phyloP scores from a whole-genome alignment of 2,113 vertebrate species.

The Archocentrus centrarchus region DNA sequence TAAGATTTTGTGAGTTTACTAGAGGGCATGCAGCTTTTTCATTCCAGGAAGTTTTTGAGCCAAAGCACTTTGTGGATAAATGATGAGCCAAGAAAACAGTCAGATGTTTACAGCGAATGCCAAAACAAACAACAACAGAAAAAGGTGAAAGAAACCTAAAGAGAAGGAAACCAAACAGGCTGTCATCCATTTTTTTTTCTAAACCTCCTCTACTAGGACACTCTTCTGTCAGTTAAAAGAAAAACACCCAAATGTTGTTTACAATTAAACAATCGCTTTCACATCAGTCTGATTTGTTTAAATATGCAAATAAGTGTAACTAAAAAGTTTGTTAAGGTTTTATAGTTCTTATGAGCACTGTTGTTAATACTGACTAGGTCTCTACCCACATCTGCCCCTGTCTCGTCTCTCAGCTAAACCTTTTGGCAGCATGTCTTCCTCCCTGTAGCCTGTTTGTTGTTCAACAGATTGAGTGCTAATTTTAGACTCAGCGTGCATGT shows the following conservation, averaged over 20 bases:
- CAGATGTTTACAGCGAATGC: background rate
- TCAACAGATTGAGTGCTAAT: conserved; percentile 68
- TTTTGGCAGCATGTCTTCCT: conserved; percentile 59
- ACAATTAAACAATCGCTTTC: background rate
- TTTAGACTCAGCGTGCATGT: conserved; percentile 69
- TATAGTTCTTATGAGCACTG: background rate
- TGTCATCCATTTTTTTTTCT: background rate
- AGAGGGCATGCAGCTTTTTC: background rate
- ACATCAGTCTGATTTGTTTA: background rate
- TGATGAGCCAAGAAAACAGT: background rate
- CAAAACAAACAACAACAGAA: background rate
- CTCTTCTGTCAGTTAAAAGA: background rate
- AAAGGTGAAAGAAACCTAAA: background rate
- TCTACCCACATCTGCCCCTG: background rate
- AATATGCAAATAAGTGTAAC: background rate
- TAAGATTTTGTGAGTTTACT: background rate
- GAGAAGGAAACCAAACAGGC: background rate
- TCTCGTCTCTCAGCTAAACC: conserved; percentile 18
- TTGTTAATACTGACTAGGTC: background rate
- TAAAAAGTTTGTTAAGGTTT: background rate
- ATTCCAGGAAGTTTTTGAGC: background rate
- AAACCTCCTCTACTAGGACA: background rate
- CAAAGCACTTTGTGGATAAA: background rate
- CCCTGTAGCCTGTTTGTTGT: conserved; percentile 62
- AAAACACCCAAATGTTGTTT: background rate